A percentile compares a stretch with the other conserved stretches of the same genome.
Conservation (phyloP, 37 sponge, comb jelly and placozoan genomes). For the Corticium candelabrum region DNA sequence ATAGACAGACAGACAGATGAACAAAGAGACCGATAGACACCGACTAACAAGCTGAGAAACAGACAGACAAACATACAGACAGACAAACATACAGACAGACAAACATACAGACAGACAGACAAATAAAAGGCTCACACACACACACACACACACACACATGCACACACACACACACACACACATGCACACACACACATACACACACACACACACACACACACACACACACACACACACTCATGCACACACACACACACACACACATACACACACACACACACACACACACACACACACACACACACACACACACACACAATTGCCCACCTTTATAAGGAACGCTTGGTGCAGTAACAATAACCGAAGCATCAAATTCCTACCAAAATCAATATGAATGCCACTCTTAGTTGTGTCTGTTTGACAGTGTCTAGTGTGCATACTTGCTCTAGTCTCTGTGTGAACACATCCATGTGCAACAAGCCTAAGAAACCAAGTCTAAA, state of each 20-base stretch:
- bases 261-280: conserved; percentile 1
- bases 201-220: background rate
- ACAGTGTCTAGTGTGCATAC: no score
- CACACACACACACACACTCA: conserved; percentile 5
- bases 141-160: conserved; percentile 1
- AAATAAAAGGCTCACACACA: no score
- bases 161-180: background rate
- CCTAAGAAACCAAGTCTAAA: conserved; percentile 94
- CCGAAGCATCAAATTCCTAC: conserved; percentile 74
- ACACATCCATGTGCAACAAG: conserved; percentile 88
- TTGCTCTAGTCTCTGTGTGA: conserved; percentile 85
- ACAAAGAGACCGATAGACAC: no score
- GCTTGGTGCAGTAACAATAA: conserved; percentile 81
- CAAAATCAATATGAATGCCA: background rate
- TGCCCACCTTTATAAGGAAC: conserved; percentile 76
- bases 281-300: background rate
- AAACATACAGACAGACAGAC: no score
- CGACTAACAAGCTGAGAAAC: no score
- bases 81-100: no score
- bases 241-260: no score
- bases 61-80: no score
- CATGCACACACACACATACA: background rate
- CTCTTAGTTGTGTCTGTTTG: no score
- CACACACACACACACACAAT: no score
- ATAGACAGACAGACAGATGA: no score